Evolutionary conservation across 2,888 invertebrate genomes (phyloP), one percentile per base, ranked within the genome.

Genomic region (Troides aeacus): DNA sequence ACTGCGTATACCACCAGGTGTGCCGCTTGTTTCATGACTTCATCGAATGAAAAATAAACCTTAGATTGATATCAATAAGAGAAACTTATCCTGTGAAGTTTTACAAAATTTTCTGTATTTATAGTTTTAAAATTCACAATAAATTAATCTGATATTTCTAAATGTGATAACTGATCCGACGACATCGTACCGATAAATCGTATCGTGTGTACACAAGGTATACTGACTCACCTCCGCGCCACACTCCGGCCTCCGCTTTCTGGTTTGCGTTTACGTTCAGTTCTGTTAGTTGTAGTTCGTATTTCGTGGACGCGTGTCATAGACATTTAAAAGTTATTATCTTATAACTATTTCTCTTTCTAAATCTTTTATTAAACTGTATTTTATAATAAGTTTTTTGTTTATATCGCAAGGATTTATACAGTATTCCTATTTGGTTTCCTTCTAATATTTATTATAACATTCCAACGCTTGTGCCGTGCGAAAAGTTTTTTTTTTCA

Each of bases 401-500:
- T n/a, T 36, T 12, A 64, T 21, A 64, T 18, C 39, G 61, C 2
- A 57, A 50, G 18, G 18, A 56, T 56, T 56, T 57, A 30, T 62
- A 6, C 15, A n/a, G 1, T 30, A 46, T 58, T 58, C 46, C 23
- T 15, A 8, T 42, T 65, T 59, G 5, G 53, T 62, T 42, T 21
- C 42, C 30, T 62, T 57, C 24, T 62, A 61, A 61, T 21, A 67
- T n/a, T 66, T 53, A 6, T 18, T 57, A 46, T 63, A 64, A 59
- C 23, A 17, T 68, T 53, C 39, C 8, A 60, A 62, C 21, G 42
- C 23, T 30, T 39, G 69, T 62, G 58, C 59, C 63, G 59, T 64
- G 66, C 66, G 66, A 70, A 66, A 56, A 57, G 59, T 70, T 70
- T 70, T 70, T 36, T 42, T 12, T 46, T 46, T 46, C 46, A 53